Evolutionary conservation across 2,113 vertebrate genomes (phyloP).

Genomic region (Scolopax mira): DNA sequence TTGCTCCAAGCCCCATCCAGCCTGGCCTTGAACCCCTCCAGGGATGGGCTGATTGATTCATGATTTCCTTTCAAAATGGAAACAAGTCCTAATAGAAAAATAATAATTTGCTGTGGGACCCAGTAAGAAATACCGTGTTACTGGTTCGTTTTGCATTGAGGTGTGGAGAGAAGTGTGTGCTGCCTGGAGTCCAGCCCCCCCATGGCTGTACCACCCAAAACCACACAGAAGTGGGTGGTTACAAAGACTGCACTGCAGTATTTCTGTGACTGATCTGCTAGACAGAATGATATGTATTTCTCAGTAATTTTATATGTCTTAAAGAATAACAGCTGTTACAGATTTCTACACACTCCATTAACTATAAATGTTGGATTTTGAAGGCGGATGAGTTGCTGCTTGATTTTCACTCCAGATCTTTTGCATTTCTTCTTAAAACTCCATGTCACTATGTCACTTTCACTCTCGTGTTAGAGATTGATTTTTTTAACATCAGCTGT

Average conservation of each 20-base stretch:
- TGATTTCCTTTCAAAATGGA: not conserved
- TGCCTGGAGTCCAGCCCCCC: not conserved
- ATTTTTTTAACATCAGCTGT: not conserved
- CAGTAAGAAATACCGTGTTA: not conserved
- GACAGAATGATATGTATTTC: not conserved
- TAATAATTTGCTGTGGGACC: not conserved
- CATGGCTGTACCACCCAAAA: not conserved
- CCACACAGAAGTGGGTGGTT: not conserved
- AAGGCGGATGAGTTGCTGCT: not conserved
- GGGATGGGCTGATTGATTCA: too few relatives aligned
- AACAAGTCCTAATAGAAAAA: not conserved
- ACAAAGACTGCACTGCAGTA: not conserved
- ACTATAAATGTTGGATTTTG: not conserved
- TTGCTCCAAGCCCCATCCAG: too few relatives aligned
- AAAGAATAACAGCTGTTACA: not conserved
- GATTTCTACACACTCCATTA: not conserved
- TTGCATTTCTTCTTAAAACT: not conserved
- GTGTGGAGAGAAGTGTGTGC: not conserved
- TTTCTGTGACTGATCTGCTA: not conserved
- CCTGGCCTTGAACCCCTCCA: too few relatives aligned
- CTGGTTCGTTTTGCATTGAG: not conserved
- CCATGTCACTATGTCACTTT: not conserved
- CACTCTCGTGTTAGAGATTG: not conserved
- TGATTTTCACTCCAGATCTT: not conserved
- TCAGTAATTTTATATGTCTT: not conserved